Evolutionary conservation across 2,113 vertebrate genomes (phyloP).

Genomic region (Numenius arquata): DNA sequence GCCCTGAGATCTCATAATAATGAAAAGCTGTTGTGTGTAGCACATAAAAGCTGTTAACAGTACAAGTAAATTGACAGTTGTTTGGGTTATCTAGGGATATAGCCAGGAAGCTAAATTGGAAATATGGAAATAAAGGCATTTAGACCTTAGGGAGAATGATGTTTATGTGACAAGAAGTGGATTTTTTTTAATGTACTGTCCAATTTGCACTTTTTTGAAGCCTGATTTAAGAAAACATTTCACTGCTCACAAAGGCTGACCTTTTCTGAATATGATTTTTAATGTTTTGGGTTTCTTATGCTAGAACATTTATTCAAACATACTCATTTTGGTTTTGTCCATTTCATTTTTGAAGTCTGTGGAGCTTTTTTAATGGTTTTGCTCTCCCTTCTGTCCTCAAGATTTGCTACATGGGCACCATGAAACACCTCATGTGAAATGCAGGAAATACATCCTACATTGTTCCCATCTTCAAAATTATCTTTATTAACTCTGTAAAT

Average conservation of each 20-base stretch:
- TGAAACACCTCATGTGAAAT: neutral
- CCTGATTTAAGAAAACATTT: neutral
- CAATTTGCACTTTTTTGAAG: neutral
- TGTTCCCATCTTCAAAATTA: slow-evolving; percentile 4
- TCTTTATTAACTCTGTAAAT: slow-evolving; percentile 52
- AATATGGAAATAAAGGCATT: slow-evolving; percentile 40
- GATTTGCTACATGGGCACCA: neutral
- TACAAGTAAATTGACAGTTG: neutral
- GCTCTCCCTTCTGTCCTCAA: neutral
- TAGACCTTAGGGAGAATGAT: neutral
- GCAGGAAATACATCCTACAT: neutral
- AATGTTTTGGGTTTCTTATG: neutral
- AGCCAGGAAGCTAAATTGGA: neutral
- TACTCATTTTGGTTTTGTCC: neutral
- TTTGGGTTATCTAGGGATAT: neutral
- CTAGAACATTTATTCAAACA: neutral
- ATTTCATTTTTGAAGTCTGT: slow-evolving; percentile 24
- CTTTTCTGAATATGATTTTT: neutral
- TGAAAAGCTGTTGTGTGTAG: slow-evolving; percentile 8
- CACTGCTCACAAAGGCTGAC: neutral
- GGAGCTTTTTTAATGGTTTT: neutral
- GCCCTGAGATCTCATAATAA: neutral
- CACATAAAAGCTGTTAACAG: neutral
- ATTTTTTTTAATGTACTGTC: neutral
- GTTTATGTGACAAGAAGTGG: neutral